A percentile compares a stretch with the other conserved stretches of the same genome.
Evolutionary conservation across 2,113 vertebrate genomes (phyloP).

Genomic region (Leucopsar rothschildi): DNA sequence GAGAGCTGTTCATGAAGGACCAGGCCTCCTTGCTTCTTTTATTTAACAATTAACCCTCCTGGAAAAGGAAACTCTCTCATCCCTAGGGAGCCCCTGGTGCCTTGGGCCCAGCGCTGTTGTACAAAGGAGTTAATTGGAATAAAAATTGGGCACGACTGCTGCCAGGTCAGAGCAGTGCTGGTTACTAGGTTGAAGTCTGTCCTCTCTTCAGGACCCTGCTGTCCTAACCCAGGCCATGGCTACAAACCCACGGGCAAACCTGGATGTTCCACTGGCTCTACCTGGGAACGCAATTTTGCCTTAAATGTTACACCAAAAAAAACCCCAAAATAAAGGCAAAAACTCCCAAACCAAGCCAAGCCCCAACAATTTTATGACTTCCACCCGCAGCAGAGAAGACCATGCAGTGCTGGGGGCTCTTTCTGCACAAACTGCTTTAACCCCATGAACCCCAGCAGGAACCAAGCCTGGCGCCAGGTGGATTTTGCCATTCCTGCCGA

Average conservation of each 20-base stretch:
- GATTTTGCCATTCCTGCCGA: not conserved
- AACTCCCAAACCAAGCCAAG: fast-evolving
- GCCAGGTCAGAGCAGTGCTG: not conserved
- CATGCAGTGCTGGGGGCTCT: too few relatives aligned
- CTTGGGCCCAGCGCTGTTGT: not conserved
- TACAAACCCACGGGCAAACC: not conserved
- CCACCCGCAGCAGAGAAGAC: not conserved
- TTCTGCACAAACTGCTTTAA: not conserved
- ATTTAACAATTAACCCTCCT: not conserved
- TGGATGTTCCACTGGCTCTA: fast-evolving
- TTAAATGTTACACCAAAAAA: fast-evolving
- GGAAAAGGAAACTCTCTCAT: not conserved
- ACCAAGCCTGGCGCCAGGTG: not conserved
- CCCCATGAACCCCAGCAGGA: not conserved
- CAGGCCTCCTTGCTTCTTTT: not conserved
- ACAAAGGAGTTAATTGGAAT: not conserved
- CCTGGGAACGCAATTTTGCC: not conserved
- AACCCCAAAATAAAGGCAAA: not conserved
- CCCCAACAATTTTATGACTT: not conserved
- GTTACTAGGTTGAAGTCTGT: not conserved
- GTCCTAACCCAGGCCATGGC: fast-evolving
- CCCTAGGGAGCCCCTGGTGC: not conserved
- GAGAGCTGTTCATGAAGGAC: not conserved
- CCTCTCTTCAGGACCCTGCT: not conserved
- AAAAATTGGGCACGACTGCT: fast-evolving